phyloP scores from a whole-genome alignment of 2,113 vertebrate genomes.

The Ciconia boyciana region DNA sequence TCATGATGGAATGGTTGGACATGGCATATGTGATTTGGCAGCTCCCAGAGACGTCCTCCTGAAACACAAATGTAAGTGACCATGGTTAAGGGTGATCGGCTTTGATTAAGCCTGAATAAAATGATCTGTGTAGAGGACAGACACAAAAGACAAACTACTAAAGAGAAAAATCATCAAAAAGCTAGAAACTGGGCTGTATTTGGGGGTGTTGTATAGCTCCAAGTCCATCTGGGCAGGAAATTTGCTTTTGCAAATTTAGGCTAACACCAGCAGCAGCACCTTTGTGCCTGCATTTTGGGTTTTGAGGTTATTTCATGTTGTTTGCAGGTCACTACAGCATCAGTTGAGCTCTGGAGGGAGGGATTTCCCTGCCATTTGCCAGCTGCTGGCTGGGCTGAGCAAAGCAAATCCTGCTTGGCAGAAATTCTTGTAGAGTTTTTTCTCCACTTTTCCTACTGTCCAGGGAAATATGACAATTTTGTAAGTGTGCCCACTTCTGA shows the following conservation, averaged over 20 bases:
- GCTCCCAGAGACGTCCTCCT: slow-evolving; percentile 63
- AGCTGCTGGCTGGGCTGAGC: background rate
- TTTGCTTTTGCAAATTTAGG: background rate
- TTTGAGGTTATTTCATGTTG: background rate
- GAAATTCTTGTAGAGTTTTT: background rate
- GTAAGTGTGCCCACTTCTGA: background rate
- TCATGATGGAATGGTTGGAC: slow-evolving; percentile 39
- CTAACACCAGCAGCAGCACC: background rate
- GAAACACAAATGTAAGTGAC: background rate
- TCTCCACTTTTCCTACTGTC: background rate
- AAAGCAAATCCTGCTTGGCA: background rate
- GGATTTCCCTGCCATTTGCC: background rate
- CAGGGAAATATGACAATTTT: background rate
- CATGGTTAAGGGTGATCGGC: fast-evolving
- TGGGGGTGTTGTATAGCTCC: background rate
- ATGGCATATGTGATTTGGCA: slow-evolving; percentile 31
- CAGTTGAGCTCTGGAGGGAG: background rate
- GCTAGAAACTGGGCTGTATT: fast-evolving
- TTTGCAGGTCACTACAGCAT: background rate
- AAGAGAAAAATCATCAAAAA: background rate
- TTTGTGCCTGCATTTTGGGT: background rate
- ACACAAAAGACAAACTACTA: background rate
- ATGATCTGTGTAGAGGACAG: background rate
- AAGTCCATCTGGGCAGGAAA: background rate
- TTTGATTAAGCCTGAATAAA: background rate